Evolutionary conservation across 1,140 invertebrate genomes (phyloP).

Genomic region (Propsilocerus akamusi): DNA sequence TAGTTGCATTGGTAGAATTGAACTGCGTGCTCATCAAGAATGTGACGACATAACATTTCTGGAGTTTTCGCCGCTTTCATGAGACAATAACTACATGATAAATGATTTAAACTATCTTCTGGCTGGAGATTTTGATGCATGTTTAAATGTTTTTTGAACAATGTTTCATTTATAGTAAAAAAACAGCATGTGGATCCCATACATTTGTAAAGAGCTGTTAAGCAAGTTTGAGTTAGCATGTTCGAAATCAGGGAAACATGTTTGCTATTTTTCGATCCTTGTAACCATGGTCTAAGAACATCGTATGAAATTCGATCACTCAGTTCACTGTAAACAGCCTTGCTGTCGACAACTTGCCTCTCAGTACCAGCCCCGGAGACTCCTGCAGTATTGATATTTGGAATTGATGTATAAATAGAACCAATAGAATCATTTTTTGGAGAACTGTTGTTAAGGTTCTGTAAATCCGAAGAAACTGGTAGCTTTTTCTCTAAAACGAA

Average conservation of each 20-base stretch:
- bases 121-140: not conserved
- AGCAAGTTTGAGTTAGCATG: not conserved
- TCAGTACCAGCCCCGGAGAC: too few relatives aligned
- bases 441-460: too few relatives aligned
- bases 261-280: not conserved
- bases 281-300: not conserved
- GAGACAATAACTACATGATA: not conserved
- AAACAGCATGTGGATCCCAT: not conserved
- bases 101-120: not conserved
- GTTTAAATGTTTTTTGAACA: not conserved
- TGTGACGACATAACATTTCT: not conserved
- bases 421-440: too few relatives aligned
- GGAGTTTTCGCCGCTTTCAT: not conserved
- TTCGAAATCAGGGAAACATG: too few relatives aligned
- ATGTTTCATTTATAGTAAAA: not conserved
- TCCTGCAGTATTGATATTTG: too few relatives aligned
- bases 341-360: too few relatives aligned
- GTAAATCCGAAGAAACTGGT: too few relatives aligned
- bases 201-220: not conserved
- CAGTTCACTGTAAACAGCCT: too few relatives aligned
- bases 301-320: not conserved
- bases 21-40: not conserved
- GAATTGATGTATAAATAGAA: too few relatives aligned
- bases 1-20: not conserved
- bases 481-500: too few relatives aligned